Evolutionary conservation across 2,888 invertebrate genomes (phyloP).

Genomic region (Anthophora plumipes): DNA sequence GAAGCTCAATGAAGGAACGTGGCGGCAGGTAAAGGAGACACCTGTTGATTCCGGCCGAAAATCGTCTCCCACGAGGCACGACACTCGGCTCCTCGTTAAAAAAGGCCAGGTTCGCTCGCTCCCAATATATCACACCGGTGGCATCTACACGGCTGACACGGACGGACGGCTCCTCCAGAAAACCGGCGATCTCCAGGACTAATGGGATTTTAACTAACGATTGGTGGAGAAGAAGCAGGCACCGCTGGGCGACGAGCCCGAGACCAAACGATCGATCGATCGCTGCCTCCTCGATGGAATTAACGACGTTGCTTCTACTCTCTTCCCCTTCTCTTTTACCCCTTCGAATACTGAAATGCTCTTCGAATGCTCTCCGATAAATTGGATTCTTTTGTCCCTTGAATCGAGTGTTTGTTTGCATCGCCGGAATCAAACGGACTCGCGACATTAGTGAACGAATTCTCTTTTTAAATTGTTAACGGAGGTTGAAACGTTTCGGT

Average conservation of each 20-base stretch:
- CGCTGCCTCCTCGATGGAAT: conserved; percentile 42
- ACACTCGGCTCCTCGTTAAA: conserved; percentile 71
- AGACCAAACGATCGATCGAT: conserved; percentile 49
- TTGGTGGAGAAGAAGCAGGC: conserved; percentile 63
- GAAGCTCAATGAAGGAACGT: conserved; percentile 73
- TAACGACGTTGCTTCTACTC: conserved; percentile 37
- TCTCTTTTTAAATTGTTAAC: background rate
- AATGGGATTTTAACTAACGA: conserved; percentile 83
- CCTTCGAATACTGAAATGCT: background rate
- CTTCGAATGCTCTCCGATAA: conserved; percentile 25
- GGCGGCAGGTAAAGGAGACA: conserved; percentile 77
- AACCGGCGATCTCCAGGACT: conserved; percentile 77
- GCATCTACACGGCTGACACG: conserved; percentile 79
- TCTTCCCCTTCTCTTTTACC: background rate
- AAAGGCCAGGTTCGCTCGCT: conserved; percentile 70
- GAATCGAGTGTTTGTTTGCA: conserved; percentile 12
- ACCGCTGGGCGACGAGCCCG: conserved; percentile 39
- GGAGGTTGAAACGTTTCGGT: too few species aligned
- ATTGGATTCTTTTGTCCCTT: conserved; percentile 55
- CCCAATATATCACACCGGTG: conserved; percentile 81
- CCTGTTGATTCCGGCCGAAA: conserved; percentile 79
- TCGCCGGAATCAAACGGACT: background rate
- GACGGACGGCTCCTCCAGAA: conserved; percentile 73
- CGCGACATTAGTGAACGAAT: background rate
- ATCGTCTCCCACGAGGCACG: conserved; percentile 63